Evolutionary conservation across 2,888 invertebrate species (phyloP), one percentile per base, ranked within the genome.

Genomic region (Apamea crenata): DNA sequence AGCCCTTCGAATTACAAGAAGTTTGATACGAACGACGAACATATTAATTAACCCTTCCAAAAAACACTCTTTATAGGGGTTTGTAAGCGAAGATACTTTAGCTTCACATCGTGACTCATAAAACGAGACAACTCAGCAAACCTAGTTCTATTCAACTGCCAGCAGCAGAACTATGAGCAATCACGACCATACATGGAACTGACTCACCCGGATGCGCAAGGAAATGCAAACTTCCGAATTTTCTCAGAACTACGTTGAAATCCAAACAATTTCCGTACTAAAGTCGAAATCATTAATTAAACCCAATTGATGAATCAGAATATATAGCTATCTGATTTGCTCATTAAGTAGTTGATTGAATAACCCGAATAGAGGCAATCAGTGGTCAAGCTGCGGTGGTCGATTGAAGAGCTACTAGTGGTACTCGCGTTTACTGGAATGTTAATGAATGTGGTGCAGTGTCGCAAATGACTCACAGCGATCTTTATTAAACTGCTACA

Each of bases 381-480:
- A 91, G 90, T 91, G 90, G 90, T 86, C 87, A 88, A 59, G 88
- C 89, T 88, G 90, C 85, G 82, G 87, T 80, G 82, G 82, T 83
- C 92, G 89, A 91, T 91, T 92, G 93, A 93, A 91, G 92, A 80
- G 66, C 40, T 74, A 74, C 56, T 81, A 66, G 81, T 90, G 91
- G 90, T 93, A 92, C 90, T 91, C 72, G 90, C 91, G 91, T 92
- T 94, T 93, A 92, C 92, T 94, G 94, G 96, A 96, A 96, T 95
- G 93, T 94, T 95, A 94, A 96, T 94, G 93, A 93, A 91, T 92
- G 91, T 92, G 91, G 92, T 96, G 95, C 95, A 96, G 90, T 95
- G 94, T 94, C 94, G 93, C 94, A 93, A 94, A 93, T 96, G 95
- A 95, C 91, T 95, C 95, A 95, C 90, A 89, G 77, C 88, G 91